These are phyloP conservation scores for Xiphophorus maculatus DNA, from an alignment of 2,113 vertebrate genomes.

Conservation along the genomic window DNA sequence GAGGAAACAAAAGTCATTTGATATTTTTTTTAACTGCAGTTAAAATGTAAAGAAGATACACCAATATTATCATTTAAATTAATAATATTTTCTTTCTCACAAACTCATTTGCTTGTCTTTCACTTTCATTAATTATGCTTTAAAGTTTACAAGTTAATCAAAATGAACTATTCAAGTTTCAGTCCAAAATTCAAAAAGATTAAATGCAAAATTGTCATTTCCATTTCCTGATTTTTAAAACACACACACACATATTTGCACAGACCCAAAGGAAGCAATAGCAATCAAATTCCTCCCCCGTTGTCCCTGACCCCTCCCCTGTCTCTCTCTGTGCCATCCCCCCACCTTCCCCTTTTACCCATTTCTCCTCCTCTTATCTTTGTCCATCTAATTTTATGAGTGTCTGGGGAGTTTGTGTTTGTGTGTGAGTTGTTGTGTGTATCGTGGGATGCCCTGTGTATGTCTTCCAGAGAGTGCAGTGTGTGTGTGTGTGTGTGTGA, in stretches of 20 bases:
- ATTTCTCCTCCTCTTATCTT: constrained; percentile 62
- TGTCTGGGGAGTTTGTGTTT: constrained; percentile 61
- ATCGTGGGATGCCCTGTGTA: constrained; percentile 50
- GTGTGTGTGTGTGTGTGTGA: constrained; percentile 35
- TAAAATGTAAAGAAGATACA: background rate
- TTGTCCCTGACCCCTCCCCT: constrained; percentile 35
- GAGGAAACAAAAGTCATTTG: background rate
- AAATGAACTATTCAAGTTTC: background rate
- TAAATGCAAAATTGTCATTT: background rate
- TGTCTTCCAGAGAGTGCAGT: constrained; percentile 9
- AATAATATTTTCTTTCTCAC: background rate
- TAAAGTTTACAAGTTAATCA: background rate
- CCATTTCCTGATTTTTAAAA: background rate
- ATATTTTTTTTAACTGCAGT: background rate
- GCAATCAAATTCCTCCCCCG: constrained; percentile 53
- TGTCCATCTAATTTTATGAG: constrained; percentile 73
- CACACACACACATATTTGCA: background rate
- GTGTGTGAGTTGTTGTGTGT: constrained; percentile 55
- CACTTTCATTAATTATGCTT: background rate
- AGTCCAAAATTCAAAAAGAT: background rate
- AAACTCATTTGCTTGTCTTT: background rate
- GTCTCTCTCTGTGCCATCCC: constrained; percentile 5
- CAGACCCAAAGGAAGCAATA: constrained; percentile 54
- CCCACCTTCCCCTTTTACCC: constrained; percentile 56
- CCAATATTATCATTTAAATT: background rate